Evolutionary conservation across 2,888 invertebrate species (phyloP), one percentile per base, ranked within the genome.

Genomic region (Chrysolina oricalcia): DNA sequence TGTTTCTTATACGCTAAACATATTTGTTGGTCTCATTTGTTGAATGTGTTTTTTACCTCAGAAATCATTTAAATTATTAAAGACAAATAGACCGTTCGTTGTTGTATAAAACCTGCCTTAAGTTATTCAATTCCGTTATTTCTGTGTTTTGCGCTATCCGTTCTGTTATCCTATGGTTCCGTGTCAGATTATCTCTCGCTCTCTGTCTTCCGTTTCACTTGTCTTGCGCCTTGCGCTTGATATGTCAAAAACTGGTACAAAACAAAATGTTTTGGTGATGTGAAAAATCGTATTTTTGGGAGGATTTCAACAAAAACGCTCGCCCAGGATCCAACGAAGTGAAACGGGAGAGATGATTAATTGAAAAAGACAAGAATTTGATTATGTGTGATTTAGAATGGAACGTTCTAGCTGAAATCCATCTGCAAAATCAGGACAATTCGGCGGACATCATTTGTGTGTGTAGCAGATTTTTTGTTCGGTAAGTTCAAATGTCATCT

Each of bases 321-420:
- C 53, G 17, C 19, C 21, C 3, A 23, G 23, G 21, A 53, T 21
- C 13, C 53, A 53, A 10, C 0, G 13, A 11, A 21, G 53, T 53
- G 23, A 5, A 11, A 4, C 53, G 21, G 13, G 27, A 13, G n/a
- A 35, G 6, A 59, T 59, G 59, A n/a, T 35, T 6, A 6, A 59
- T n/a, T 59, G 27, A 59, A 27, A 59, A 10, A 3, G 11, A 21
- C 10, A 59, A 15, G 5, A 27, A n/a, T 35, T 35, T 46, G 65
- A 76, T 75, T 78, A 91, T 91, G 91, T 89, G 89, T 83, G 90
- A 91, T 80, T 85, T 88, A 80, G 91, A 92, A 80, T 93, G 93
- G 92, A 93, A 93, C 86, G 91, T 93, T 75, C 90, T 94, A 79
- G 94, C 93, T 48, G 93, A 93, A 88, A 91, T 94, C 83, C 88